Conservation (phyloP, 2,888 invertebrate genomes). For the Hydrotaea diabolus region DNA sequence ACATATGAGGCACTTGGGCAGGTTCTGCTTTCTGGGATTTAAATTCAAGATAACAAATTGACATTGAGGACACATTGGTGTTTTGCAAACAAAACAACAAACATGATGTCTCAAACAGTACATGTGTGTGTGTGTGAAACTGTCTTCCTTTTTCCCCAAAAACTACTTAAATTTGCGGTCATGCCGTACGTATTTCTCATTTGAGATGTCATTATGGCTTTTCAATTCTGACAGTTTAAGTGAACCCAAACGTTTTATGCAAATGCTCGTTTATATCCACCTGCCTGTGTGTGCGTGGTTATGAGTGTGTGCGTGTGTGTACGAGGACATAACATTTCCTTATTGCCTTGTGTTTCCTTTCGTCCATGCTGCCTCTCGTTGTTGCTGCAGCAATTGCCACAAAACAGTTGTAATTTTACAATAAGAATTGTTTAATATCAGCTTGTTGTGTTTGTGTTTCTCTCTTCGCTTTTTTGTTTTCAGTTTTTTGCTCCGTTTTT, state of each 20-base stretch:
- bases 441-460: background rate
- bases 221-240: background rate
- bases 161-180: background rate
- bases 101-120: too few species aligned
- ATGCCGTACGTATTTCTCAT: background rate
- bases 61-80: too few species aligned
- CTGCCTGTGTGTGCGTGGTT: too few species aligned
- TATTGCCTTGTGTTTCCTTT: background rate
- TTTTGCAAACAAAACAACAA: too few species aligned
- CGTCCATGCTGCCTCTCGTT: background rate
- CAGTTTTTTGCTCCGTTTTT: background rate
- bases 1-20: too few species aligned
- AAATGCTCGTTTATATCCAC: background rate
- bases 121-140: background rate
- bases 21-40: too few species aligned
- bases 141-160: background rate
- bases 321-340: background rate
- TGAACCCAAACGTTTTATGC: background rate
- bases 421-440: background rate
- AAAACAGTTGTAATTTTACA: conserved; percentile 8
- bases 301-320: background rate
- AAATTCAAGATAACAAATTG: too few species aligned
- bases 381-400: background rate
- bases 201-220: background rate
- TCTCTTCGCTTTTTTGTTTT: background rate